Conservation (phyloP, 2,113 vertebrate species). For the Oostethus manadensis region DNA sequence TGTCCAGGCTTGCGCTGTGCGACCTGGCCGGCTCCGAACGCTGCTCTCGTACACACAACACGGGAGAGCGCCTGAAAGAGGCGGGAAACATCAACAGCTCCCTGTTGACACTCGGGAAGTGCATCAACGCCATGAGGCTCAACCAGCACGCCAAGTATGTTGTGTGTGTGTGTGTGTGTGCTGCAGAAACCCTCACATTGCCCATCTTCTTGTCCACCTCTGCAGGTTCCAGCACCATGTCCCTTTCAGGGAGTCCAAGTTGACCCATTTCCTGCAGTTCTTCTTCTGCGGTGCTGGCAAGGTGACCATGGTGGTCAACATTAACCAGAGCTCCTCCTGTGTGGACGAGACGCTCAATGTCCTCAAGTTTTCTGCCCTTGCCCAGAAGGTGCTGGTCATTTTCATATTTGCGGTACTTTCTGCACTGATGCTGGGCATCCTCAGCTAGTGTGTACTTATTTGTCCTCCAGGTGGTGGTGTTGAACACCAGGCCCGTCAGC, state of each 20-base stretch:
- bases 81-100: constrained; percentile 93
- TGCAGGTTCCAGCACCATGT: constrained; percentile 83
- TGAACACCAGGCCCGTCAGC: constrained; percentile 9
- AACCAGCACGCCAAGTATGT: constrained; percentile 87
- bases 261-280: constrained; percentile 94
- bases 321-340: constrained; percentile 79
- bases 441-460: background rate
- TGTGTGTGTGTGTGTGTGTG: background rate
- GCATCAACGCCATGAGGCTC: constrained; percentile 83
- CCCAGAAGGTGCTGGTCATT: constrained; percentile 76
- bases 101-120: constrained; percentile 86
- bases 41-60: constrained; percentile 85
- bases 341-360: constrained; percentile 93
- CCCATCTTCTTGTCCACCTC: background rate
- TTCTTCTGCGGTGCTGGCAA: constrained; percentile 91
- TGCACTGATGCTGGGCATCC: background rate
- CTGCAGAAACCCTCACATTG: background rate
- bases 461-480: constrained; percentile 47
- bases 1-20: constrained; percentile 80
- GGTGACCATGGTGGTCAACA: constrained; percentile 90
- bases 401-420: background rate
- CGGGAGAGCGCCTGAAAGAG: constrained; percentile 90
- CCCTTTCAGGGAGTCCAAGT: constrained; percentile 92
- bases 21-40: constrained; percentile 95
- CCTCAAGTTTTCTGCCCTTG: constrained; percentile 90